Conservation (phyloP, 2,113 vertebrate species). For the Syngnathus typhle region DNA sequence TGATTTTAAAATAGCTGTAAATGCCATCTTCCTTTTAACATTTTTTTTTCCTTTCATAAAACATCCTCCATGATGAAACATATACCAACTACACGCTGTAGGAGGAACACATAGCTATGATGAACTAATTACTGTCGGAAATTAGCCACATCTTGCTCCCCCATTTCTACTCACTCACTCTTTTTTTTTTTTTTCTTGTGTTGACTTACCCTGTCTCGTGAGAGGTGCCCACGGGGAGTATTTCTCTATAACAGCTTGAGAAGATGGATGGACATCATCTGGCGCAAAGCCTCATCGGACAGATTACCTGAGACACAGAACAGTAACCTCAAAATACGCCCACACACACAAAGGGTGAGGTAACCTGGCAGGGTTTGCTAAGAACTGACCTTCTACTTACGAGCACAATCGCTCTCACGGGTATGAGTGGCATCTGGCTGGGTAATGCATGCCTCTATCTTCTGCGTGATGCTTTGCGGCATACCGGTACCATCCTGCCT, state of each 20-base stretch:
- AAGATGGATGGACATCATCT: slow-evolving; percentile 68
- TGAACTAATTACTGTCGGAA: slow-evolving; percentile 62
- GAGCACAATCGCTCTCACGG: slow-evolving; percentile 65
- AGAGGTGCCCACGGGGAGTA: slow-evolving; percentile 42
- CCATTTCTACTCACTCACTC: not conserved
- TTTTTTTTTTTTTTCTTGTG: slow-evolving; percentile 10
- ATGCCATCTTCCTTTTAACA: not conserved
- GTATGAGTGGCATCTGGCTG: slow-evolving; percentile 64
- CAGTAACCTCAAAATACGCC: slow-evolving; percentile 40
- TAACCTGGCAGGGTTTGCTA: slow-evolving; percentile 36
- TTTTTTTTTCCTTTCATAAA: slow-evolving; percentile 12
- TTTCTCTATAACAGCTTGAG: slow-evolving; percentile 57
- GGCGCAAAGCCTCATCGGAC: slow-evolving; percentile 57
- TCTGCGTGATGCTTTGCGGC: slow-evolving; percentile 31
- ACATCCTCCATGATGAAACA: slow-evolving; percentile 55
- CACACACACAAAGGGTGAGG: slow-evolving; percentile 28
- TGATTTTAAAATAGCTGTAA: not conserved
- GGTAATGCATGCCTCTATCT: slow-evolving; percentile 39
- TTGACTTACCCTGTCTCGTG: slow-evolving; percentile 34
- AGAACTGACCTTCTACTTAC: slow-evolving; percentile 70
- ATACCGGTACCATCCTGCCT: slow-evolving; percentile 7
- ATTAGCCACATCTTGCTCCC: slow-evolving; percentile 37
- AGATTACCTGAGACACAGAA: slow-evolving; percentile 66
- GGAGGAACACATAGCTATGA: slow-evolving; percentile 59
- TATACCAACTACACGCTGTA: slow-evolving; percentile 47